Evolutionary conservation across 2,888 invertebrate genomes (phyloP), one percentile per base, ranked within the genome.

Genomic region (Eremobia ochroleuca): DNA sequence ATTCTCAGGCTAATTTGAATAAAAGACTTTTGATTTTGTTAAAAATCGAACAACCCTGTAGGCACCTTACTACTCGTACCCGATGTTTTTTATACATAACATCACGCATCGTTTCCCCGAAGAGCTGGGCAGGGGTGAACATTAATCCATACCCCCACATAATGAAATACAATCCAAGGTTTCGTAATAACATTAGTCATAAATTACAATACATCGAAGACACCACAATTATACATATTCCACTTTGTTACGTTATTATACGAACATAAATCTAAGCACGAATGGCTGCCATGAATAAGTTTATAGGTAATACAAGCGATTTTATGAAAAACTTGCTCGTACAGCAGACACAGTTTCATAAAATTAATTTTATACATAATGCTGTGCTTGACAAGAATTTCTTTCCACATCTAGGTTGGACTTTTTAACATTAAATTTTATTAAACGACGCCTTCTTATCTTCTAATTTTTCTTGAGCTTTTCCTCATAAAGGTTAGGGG

Each of bases 331-430:
- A 61, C 71, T 68, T 59, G 59, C n/a, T 66, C 73, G 31, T 61
- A 73, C 59, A 49, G 25, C 64, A 66, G 70, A 80, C 62, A 74
- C 59, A 77, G 73, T 75, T 82, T 82, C 71, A 76, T 74, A 65
- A 83, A 88, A 87, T 87, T 86, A 85, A 85, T 88, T 77, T 81
- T 58, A 79, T 73, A 82, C 66, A 79, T 82, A 78, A 88, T 77
- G 40, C 73, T 85, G 40, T 78, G 66, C 77, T 80, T 69, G 70
- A 59, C n/a, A 66, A 81, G 71, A 82, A 81, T 70, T 81, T 83
- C 70, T 73, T 85, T 82, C 79, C 80, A 76, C 37, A 73, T 82
- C 52, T 64, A 65, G 64, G 62, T 76, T 62, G 55, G 40, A 82
- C 74, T 88, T 79, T 77, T 77, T 55, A 85, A 79, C 73, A 71